Evolutionary conservation across 2,797 vertebrate genomes (phyloP), one percentile per base, ranked within the genome.

Genomic region (Sphenodon punctatus): DNA sequence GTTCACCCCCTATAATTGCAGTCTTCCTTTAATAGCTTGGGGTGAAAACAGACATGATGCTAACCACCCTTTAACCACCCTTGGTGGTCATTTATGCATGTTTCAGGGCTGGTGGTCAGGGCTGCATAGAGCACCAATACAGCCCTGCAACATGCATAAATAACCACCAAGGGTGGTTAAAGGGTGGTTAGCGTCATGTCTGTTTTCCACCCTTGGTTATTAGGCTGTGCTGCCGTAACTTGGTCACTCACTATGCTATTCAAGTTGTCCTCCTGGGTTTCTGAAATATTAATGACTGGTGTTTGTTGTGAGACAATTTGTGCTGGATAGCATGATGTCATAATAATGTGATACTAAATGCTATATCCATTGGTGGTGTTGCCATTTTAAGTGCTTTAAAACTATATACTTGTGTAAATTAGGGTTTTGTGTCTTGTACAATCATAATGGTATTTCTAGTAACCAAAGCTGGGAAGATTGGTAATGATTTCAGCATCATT

Each of bases 201-300:
- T n/a, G n/a, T n/a, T n/a, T n/a, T n/a, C n/a, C n/a, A n/a, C n/a
- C n/a, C n/a, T n/a, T n/a, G 17, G 22, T 80, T 65, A 78, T 77
- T 75, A 22, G 45, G 11, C n/a, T 17, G 3, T 41, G 1, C 25
- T 72, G 25, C 45, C 78, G 11, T 49, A 38, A 27, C 42, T 82
- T 82, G 87, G 12, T n/a, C n/a, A n/a, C n/a, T 81, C 36, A 22
- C 75, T 81, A 27, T 75, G 22, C 19, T 56, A 45, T 55, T 80
- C 5, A 65, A 84, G 15, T 0, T 83, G 4, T 87, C 58, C 60
- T 75, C 39, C 71, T 64, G 51, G 69, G 76, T 67, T 78, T 86
- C 80, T 82, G 32, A 89, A 87, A 75, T 85, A 91, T 42, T 75
- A 87, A 79, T 74, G 63, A 20, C 23, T 82, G 45, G 8, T 58